Evolutionary conservation across 1,140 invertebrate genomes (phyloP).

Genomic region (Brachionus sp.): DNA sequence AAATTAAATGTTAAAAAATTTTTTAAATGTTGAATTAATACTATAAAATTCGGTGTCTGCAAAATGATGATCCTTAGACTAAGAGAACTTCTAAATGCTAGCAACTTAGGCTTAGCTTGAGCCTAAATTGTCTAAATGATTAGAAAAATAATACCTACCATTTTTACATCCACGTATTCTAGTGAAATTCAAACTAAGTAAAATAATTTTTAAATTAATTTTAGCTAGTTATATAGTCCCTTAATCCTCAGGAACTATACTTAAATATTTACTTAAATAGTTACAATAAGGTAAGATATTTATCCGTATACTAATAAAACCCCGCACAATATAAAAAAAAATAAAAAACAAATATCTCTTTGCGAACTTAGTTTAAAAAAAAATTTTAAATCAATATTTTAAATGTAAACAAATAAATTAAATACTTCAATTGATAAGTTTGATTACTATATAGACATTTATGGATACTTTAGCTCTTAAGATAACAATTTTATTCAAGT

Average conservation of each 20-base stretch:
- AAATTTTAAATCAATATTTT: not conserved
- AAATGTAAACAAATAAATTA: not conserved
- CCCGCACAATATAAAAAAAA: not conserved
- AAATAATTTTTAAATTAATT: not conserved
- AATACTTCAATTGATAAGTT: not conserved
- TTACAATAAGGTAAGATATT: not conserved
- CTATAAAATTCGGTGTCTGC: too few relatives aligned
- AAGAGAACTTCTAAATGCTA: too few relatives aligned
- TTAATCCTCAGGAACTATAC: constrained; percentile 14
- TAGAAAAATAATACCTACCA: constrained; percentile 1
- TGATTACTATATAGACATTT: not conserved
- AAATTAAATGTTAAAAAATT: not conserved
- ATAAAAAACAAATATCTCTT: not conserved
- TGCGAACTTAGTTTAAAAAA: not conserved
- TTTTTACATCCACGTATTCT: constrained; percentile 9
- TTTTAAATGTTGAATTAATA: not conserved
- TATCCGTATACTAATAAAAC: not conserved
- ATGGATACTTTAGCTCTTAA: not conserved
- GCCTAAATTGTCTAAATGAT: not conserved
- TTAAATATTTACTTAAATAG: not conserved
- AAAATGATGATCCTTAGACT: too few relatives aligned
- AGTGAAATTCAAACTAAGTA: constrained; percentile 23
- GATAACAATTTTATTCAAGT: not conserved
- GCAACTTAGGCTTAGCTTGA: not conserved
- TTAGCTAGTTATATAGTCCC: not conserved